Conservation (phyloP, 1,140 invertebrate species). For the Atta cephalotes region DNA sequence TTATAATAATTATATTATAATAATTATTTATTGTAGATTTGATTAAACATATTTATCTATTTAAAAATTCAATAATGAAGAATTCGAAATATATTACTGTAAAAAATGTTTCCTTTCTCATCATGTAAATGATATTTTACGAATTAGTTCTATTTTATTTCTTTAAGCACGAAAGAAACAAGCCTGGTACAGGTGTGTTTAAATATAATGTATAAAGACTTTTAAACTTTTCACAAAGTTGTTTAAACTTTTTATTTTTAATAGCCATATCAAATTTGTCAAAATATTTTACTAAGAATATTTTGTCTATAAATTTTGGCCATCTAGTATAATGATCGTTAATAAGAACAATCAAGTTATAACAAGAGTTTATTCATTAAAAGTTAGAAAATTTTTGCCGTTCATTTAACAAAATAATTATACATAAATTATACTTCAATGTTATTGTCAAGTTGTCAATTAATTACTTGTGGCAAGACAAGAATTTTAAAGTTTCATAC, state of each 20-base stretch:
- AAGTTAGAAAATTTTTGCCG: not conserved
- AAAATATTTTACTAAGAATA: not conserved
- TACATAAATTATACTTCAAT: not conserved
- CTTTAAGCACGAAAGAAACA: not conserved
- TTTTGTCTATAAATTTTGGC: not conserved
- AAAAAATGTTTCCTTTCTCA: not conserved
- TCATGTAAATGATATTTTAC: not conserved
- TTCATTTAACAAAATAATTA: not conserved
- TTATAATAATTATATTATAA: not conserved
- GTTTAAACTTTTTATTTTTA: not conserved
- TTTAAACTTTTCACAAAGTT: not conserved
- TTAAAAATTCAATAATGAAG: not conserved
- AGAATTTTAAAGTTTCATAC: conserved; percentile 37
- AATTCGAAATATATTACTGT: not conserved
- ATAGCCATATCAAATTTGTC: not conserved
- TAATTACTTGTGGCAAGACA: conserved; percentile 12
- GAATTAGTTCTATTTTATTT: conserved; percentile 10
- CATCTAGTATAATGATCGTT: not conserved
- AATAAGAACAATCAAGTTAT: not conserved
- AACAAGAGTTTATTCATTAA: not conserved
- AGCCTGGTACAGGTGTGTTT: not conserved
- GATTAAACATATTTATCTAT: not conserved
- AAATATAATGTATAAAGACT: not conserved
- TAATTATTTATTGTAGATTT: not conserved
- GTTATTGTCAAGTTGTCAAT: not conserved